These are phyloP conservation scores for Microplitis demolitor DNA, from an alignment of 1,140 invertebrate species.

Conservation along the genomic window DNA sequence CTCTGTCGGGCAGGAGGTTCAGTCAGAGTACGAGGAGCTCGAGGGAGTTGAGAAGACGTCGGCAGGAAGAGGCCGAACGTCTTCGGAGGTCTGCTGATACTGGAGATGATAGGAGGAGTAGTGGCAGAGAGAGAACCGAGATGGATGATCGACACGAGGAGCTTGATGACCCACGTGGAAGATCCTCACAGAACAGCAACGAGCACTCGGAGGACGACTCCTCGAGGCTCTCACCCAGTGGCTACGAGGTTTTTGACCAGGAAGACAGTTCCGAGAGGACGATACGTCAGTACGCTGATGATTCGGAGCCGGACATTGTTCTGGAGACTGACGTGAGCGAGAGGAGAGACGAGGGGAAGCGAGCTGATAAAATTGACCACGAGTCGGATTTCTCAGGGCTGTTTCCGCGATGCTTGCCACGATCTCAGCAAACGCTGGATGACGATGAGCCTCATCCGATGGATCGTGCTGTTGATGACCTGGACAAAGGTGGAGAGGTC, in stretches of 20 bases:
- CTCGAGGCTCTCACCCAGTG: constrained; percentile 28
- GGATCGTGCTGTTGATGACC: background rate
- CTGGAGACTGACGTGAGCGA: background rate
- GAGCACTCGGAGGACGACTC: constrained; percentile 31
- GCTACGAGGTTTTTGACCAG: constrained; percentile 31
- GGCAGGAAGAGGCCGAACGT: background rate
- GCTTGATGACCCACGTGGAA: background rate
- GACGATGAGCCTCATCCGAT: background rate
- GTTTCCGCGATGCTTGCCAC: constrained; percentile 35
- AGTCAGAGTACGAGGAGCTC: constrained; percentile 13
- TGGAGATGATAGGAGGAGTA: background rate
- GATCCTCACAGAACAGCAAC: constrained; percentile 1
- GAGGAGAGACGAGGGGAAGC: background rate
- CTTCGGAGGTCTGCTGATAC: background rate
- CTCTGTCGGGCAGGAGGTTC: constrained; percentile 10
- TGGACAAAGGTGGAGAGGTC: constrained; percentile 14
- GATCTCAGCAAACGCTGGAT: constrained; percentile 11
- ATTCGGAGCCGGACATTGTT: constrained; percentile 19
- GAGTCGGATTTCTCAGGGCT: constrained; percentile 31
- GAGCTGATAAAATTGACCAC: background rate
- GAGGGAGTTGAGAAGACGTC: background rate
- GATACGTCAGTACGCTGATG: constrained; percentile 20
- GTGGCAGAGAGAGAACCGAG: background rate
- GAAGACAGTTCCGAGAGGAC: constrained; percentile 27
- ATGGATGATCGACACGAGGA: constrained; percentile 12